phyloP scores from a whole-genome alignment of 64 coral and sea anemone species.

The Montipora sp. region DNA sequence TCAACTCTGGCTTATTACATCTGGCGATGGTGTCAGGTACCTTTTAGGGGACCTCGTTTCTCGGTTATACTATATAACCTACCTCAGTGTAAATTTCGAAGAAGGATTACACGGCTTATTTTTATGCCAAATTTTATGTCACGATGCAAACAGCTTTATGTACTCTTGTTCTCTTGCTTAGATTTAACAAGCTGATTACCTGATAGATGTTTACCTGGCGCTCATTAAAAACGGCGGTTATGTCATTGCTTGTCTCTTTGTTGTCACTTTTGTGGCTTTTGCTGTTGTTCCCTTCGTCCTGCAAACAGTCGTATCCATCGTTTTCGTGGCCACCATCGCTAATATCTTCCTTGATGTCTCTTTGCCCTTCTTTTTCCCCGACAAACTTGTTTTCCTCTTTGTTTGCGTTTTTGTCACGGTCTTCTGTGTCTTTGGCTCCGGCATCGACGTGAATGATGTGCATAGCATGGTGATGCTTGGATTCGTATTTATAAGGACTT shows the following conservation, averaged over 20 bases:
- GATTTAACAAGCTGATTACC: too few species aligned
- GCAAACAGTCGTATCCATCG: slow-evolving; percentile 1
- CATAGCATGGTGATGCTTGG: not conserved
- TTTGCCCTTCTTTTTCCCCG: not conserved
- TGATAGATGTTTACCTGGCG: not conserved
- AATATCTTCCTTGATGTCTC: not conserved
- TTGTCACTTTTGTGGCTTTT: not conserved
- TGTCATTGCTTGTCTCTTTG: not conserved
- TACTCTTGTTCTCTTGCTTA: too few species aligned
- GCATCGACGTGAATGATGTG: slow-evolving; percentile 23
- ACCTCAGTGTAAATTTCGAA: too few species aligned
- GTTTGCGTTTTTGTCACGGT: not conserved
- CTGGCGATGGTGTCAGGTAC: too few species aligned
- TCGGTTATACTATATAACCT: too few species aligned
- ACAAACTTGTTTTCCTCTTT: not conserved
- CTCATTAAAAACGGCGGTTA: not conserved
- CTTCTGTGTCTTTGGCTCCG: not conserved
- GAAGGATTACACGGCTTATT: too few species aligned
- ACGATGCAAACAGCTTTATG: too few species aligned
- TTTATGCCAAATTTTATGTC: too few species aligned
- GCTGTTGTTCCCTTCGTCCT: not conserved
- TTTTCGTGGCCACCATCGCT: not conserved
- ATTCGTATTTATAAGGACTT: not conserved
- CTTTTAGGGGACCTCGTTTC: too few species aligned
- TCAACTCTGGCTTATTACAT: too few species aligned